Evolutionary conservation across 2,888 invertebrate genomes (phyloP), one percentile per base, ranked within the genome.

Genomic region (Perithous albicinctus): DNA sequence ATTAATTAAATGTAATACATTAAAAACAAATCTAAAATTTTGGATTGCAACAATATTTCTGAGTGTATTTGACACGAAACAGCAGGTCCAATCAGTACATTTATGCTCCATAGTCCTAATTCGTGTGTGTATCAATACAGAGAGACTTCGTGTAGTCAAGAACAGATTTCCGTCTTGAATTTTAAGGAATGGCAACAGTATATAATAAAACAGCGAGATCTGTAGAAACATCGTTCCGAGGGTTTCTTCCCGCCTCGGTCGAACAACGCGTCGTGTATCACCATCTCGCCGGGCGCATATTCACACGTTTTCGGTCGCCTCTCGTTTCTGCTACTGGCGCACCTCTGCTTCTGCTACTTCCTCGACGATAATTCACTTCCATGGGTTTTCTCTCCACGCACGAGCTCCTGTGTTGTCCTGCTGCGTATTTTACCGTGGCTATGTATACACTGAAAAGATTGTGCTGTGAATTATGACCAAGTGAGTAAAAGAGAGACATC

Each of bases 271-370:
- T 74, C 79, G 80, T 84, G 83, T 78, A 84, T 84, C 84, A 82
- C 82, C 69, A 82, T 84, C 81, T 72, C 78, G 76, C 59, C 64
- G 75, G 80, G 79, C 77, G 83, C 88, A 76, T 85, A 86, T 87
- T 87, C 88, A 85, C 87, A 82, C 82, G 86, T 87, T 86, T 87
- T 85, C 64, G 74, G 79, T 48, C 54, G 72, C 63, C 59, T 35
- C 72, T 73, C 56, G 43, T 54, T 83, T 66, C 80, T 79, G 85
- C 20, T 59, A 61, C 41, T n/a, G 23, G n/a, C 26, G 12, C 51
- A 23, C 26, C 23, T 23, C 23, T 10, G 54, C 26, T 20, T 26
- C 15, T 46, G 54, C 54, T 43, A 80, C 82, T 83, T 83, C 81
- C 81, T 80, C 75, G 81, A 85, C 82, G 67, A 85, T 85, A 83